Percentiles rank a stretch among this genome's conserved stretches.
These are phyloP conservation scores for Melinaea menophilus DNA, from an alignment of 2,888 invertebrate species.

Conservation along the genomic window DNA sequence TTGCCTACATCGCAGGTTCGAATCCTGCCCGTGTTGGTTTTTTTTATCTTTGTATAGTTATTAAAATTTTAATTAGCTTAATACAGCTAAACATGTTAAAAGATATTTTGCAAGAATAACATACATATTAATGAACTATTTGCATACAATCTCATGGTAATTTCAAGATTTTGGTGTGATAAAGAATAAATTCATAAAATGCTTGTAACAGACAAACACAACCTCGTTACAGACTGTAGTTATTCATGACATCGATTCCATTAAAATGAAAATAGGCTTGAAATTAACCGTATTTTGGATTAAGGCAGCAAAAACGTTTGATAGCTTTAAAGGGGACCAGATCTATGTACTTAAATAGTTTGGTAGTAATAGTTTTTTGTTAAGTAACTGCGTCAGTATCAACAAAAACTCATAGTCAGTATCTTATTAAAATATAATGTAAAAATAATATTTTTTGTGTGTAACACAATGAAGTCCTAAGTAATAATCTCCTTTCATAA, in stretches of 20 bases:
- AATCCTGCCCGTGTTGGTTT: no score
- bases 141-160: neutral
- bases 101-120: no score
- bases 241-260: slow-evolving; percentile 19
- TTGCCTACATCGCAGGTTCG: no score
- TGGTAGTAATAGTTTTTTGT: slow-evolving; percentile 1
- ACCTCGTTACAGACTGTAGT: slow-evolving; percentile 14
- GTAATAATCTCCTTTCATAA: slow-evolving; percentile 8
- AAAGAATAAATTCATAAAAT: slow-evolving; percentile 3
- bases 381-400: neutral
- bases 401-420: no score
- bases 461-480: no score
- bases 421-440: no score
- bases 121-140: neutral
- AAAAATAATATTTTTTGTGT: no score
- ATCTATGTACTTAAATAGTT: slow-evolving; percentile 18
- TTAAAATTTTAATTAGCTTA: no score
- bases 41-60: no score
- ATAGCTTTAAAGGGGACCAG: slow-evolving; percentile 16
- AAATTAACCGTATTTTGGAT: slow-evolving; percentile 33
- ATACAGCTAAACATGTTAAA: no score
- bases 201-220: slow-evolving; percentile 11
- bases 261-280: slow-evolving; percentile 33
- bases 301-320: slow-evolving; percentile 16
- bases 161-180: neutral